Percentiles rank a stretch among this genome's conserved stretches.
Conservation (phyloP, 2,113 vertebrate species). For the Suricata suricatta region DNA sequence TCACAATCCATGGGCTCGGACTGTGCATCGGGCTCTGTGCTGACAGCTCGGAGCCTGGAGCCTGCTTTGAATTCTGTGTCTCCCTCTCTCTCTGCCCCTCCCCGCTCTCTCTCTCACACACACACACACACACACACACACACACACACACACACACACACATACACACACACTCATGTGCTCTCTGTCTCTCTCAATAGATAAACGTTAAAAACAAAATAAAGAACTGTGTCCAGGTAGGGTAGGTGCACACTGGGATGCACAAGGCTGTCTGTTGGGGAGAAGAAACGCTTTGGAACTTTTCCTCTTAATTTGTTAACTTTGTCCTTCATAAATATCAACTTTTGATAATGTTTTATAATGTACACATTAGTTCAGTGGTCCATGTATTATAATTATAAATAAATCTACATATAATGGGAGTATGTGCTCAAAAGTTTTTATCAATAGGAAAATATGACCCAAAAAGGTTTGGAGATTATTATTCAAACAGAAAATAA, state of each 20-base stretch:
- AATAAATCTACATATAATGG: background rate
- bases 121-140: too few relatives aligned
- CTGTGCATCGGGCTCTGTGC: too few relatives aligned
- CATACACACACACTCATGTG: too few relatives aligned
- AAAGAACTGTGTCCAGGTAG: background rate
- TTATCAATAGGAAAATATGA: background rate
- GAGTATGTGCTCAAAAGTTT: background rate
- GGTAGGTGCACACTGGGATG: background rate
- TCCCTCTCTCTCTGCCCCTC: too few relatives aligned
- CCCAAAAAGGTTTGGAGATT: background rate
- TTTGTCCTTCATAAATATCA: background rate
- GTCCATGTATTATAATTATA: background rate
- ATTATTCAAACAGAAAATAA: slow-evolving; percentile 6
- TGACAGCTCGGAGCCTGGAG: too few relatives aligned
- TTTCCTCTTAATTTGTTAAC: background rate
- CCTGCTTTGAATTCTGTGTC: too few relatives aligned
- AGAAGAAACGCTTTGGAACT: background rate
- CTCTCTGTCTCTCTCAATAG: too few relatives aligned
- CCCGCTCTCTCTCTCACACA: too few relatives aligned
- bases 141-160: too few relatives aligned
- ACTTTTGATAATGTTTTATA: background rate
- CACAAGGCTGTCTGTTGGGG: background rate
- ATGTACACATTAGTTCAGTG: background rate
- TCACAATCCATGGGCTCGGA: too few relatives aligned
- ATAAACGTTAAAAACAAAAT: too few relatives aligned